Evolutionary conservation across 2,888 invertebrate species (phyloP).

Genomic region (Scaptomyza flava): DNA sequence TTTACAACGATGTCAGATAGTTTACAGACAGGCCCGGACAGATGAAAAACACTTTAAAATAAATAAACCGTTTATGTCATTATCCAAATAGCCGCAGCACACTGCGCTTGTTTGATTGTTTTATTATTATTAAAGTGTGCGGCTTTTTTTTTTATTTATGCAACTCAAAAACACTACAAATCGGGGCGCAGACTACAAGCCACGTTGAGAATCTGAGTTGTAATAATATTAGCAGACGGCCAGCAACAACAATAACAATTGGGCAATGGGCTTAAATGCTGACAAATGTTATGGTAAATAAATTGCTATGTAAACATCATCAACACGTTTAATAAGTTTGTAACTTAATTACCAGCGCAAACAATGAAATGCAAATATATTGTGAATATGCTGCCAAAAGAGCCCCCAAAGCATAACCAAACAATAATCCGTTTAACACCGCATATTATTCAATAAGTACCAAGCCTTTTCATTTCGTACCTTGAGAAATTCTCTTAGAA

Average conservation of each 20-base stretch:
- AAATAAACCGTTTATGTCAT: constrained; percentile 64
- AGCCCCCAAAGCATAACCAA: neutral
- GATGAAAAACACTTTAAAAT: constrained; percentile 11
- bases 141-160: constrained; percentile 30
- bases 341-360: constrained; percentile 65
- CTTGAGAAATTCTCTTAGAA: neutral
- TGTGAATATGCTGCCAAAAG: neutral
- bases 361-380: constrained; percentile 33
- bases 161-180: constrained; percentile 32
- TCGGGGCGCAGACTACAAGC: constrained; percentile 7
- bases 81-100: constrained; percentile 37
- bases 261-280: constrained; percentile 45
- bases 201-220: constrained; percentile 44
- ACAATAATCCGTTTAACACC: neutral
- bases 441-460: neutral
- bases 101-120: constrained; percentile 59
- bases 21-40: neutral
- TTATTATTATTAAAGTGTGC: constrained; percentile 55
- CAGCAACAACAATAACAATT: constrained; percentile 13
- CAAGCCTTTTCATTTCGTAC: neutral
- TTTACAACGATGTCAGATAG: constrained; percentile 5
- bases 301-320: constrained; percentile 53
- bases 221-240: constrained; percentile 42
- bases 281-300: constrained; percentile 71
- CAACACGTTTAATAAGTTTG: constrained; percentile 56